Percentiles rank a stretch among this genome's conserved stretches.
Conservation (phyloP, 37 sponge, comb jelly and placozoan species). For the Amphimedon queenslandica region DNA sequence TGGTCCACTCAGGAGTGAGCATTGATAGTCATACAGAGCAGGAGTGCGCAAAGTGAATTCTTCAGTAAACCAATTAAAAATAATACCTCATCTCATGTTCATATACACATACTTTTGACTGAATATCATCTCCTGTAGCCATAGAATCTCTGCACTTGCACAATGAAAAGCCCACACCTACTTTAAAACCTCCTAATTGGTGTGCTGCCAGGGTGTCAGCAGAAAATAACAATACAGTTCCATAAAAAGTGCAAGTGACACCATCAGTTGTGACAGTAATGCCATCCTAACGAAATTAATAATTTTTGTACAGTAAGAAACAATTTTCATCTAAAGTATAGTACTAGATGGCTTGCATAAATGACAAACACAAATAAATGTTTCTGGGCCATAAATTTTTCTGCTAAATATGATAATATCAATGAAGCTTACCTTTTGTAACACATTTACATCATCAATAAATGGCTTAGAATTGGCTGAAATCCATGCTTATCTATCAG, state of each 20-base stretch:
- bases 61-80: neutral
- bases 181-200: conserved; percentile 35
- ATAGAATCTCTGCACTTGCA: conserved; percentile 27
- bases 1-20: conserved; percentile 15
- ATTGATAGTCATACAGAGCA: conserved; percentile 22
- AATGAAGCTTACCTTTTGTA: conserved; percentile 6
- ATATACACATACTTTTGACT: neutral
- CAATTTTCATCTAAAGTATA: too few species aligned
- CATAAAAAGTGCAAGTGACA: neutral
- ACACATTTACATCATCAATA: conserved; percentile 27
- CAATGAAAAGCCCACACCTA: conserved; percentile 36
- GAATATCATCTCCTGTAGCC: conserved; percentile 10
- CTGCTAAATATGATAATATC: too few species aligned
- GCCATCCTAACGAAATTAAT: neutral
- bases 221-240: conserved; percentile 12
- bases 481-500: conserved; percentile 30
- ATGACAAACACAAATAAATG: too few species aligned
- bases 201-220: conserved; percentile 43
- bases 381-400: too few species aligned
- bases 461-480: conserved; percentile 8
- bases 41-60: conserved; percentile 1
- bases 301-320: neutral
- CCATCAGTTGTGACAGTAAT: neutral
- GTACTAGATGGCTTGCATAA: too few species aligned
- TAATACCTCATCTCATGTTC: neutral